phyloP scores from a whole-genome alignment of 1,140 invertebrate genomes.

The Alviniconcha marisindica region DNA sequence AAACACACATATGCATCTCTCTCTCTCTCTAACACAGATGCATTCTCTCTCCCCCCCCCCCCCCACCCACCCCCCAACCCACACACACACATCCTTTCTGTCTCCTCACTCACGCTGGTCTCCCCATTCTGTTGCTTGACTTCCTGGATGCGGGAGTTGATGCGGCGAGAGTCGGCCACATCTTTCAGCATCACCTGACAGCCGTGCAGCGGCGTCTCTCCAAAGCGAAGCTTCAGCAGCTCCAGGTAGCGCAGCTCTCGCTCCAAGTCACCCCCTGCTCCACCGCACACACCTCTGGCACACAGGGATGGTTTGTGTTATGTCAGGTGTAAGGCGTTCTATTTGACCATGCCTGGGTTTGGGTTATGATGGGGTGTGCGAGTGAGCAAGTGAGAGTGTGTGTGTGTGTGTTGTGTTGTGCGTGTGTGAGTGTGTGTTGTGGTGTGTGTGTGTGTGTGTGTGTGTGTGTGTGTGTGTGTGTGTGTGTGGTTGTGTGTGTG shows the following conservation, averaged over 20 bases:
- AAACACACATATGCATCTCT: too few relatives aligned
- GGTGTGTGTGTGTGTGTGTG: too few relatives aligned
- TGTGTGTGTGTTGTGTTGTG: too few relatives aligned
- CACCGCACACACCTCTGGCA: neutral
- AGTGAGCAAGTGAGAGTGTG: too few relatives aligned
- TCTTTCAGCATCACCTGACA: constrained; percentile 99
- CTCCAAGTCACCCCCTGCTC: constrained; percentile 70
- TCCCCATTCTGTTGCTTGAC: constrained; percentile 69
- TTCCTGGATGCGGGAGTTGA: constrained; percentile 90
- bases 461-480: too few relatives aligned
- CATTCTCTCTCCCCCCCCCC: neutral
- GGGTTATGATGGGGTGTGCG: too few relatives aligned
- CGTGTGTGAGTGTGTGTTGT: too few relatives aligned
- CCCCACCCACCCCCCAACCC: neutral
- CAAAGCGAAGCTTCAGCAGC: constrained; percentile 94
- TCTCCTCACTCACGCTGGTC: constrained; percentile 48
- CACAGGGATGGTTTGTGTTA: too few relatives aligned
- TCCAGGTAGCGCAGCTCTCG: constrained; percentile 97
- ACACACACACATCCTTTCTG: constrained; percentile 11
- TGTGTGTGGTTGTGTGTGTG: too few relatives aligned
- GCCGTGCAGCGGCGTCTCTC: constrained; percentile 95
- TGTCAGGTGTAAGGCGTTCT: too few relatives aligned
- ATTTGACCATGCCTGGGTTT: too few relatives aligned
- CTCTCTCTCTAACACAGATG: too few relatives aligned
- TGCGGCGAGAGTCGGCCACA: constrained; percentile 87